These are phyloP conservation scores for Centroberyx gerrardi DNA, from an alignment of 2,797 vertebrate species.

Conservation along the genomic window DNA sequence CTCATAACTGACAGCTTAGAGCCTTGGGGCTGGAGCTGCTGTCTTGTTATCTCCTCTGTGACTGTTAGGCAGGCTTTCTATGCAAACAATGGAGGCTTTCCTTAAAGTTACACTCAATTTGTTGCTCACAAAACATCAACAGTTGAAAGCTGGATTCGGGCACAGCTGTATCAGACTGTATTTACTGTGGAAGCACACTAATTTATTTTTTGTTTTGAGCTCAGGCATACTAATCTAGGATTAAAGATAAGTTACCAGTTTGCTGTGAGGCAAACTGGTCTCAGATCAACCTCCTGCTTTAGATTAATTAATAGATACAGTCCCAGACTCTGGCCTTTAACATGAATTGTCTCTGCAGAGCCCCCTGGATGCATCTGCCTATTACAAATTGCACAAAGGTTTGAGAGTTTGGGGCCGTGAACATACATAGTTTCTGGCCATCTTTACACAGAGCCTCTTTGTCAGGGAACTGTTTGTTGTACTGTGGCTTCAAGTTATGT, in stretches of 20 bases:
- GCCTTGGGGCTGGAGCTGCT: constrained; percentile 22
- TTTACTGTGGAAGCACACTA: background rate
- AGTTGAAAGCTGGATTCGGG: background rate
- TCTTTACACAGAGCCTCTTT: background rate
- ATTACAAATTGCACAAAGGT: background rate
- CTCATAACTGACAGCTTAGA: constrained; percentile 2
- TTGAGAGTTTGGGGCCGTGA: background rate
- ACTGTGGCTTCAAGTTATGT: no score
- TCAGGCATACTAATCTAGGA: constrained; percentile 27
- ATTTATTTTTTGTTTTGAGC: constrained; percentile 21
- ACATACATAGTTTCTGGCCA: background rate
- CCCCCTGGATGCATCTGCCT: constrained; percentile 13
- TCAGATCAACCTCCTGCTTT: constrained; percentile 29
- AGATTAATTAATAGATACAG: constrained; percentile 29
- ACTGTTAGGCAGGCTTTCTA: background rate
- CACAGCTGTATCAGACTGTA: background rate
- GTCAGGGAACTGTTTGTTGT: no score
- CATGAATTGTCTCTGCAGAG: constrained; percentile 7
- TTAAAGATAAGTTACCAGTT: constrained; percentile 37
- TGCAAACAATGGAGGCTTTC: background rate
- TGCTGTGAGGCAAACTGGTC: constrained; percentile 40
- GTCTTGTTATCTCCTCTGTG: constrained; percentile 22
- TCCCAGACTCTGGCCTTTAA: constrained; percentile 13
- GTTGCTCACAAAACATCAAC: background rate
- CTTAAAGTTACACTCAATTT: constrained; percentile 7